Evolutionary conservation across 2,888 invertebrate species (phyloP), one percentile per base, ranked within the genome.

Genomic region (Blomia tropicalis): DNA sequence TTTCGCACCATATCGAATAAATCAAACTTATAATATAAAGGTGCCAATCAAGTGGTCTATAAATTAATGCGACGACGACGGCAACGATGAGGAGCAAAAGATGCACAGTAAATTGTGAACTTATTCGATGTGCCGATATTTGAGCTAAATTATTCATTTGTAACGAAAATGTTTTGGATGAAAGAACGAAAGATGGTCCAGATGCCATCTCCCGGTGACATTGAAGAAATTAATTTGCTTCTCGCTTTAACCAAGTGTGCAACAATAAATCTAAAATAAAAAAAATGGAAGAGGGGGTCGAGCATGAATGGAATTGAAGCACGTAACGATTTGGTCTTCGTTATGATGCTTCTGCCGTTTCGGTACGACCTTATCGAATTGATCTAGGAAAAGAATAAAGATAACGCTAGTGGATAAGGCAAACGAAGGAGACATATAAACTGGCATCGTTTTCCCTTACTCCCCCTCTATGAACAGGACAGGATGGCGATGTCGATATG

Each of bases 241-340:
- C 51, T 47, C 51, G 51, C 11, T 47, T 47, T 47, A 47, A 47
- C 51, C 51, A n/a, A 47, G 23, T 47, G 51, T 47, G 51, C 23
- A 22, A 47, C 51, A 47, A 47, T 47, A 47, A 47, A 47, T 47
- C 51, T 36, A 7, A 36, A 7, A 11, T 11, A 36, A 17, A 11
- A 17, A n/a, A n/a, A n/a, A n/a, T n/a, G n/a, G n/a, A n/a, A n/a
- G n/a, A n/a, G n/a, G n/a, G n/a, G n/a, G n/a, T n/a, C n/a, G n/a
- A n/a, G n/a, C n/a, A n/a, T n/a, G n/a, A n/a, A n/a, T n/a, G n/a
- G n/a, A n/a, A n/a, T n/a, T n/a, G n/a, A n/a, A 36, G 17, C 36
- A 36, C 36, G 36, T 36, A 36, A 36, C 36, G 36, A 36, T 7
- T 36, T 17, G 7, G 36, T 7, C 36, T 17, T 36, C 36, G 17